A percentile compares a stretch with the other conserved stretches of the same genome.
Evolutionary conservation across 2,888 invertebrate species (phyloP).

Genomic region (Athalia cordata): DNA sequence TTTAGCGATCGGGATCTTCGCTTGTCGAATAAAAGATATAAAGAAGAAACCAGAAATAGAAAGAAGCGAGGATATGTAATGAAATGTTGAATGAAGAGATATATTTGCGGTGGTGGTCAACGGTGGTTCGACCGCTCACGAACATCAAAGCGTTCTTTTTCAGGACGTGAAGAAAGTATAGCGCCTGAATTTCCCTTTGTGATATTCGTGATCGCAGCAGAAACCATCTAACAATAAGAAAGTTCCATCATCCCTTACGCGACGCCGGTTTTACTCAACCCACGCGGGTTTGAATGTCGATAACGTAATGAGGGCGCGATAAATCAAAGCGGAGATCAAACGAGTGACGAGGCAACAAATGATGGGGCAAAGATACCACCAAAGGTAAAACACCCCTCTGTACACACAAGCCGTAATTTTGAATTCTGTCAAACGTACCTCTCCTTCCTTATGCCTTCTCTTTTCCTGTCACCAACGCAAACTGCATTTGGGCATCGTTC

Average conservation of each 20-base stretch:
- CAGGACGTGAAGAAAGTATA: background rate
- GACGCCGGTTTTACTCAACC: too few species aligned
- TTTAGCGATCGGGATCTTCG: too few species aligned
- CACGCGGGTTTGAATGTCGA: too few species aligned
- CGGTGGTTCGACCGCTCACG: constrained; percentile 33
- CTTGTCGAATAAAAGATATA: background rate
- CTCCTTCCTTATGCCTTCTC: background rate
- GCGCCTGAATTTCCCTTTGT: constrained; percentile 28
- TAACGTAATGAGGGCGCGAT: too few species aligned
- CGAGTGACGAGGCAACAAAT: background rate
- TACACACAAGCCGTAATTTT: background rate
- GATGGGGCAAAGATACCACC: too few species aligned
- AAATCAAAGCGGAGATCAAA: background rate
- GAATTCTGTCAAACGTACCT: background rate
- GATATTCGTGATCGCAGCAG: background rate
- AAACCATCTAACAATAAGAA: background rate
- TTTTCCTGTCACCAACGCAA: constrained; percentile 23
- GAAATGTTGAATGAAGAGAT: constrained; percentile 36
- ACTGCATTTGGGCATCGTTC: constrained; percentile 66
- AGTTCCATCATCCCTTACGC: background rate
- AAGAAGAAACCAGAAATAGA: constrained; percentile 18
- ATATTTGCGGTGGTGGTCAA: constrained; percentile 34
- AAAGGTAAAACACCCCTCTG: background rate
- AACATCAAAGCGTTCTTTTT: constrained; percentile 22
- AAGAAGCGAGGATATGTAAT: constrained; percentile 20